These are phyloP conservation scores for Hofmannophila pseudospretella DNA, from an alignment of 2,888 invertebrate species.

Conservation along the genomic window DNA sequence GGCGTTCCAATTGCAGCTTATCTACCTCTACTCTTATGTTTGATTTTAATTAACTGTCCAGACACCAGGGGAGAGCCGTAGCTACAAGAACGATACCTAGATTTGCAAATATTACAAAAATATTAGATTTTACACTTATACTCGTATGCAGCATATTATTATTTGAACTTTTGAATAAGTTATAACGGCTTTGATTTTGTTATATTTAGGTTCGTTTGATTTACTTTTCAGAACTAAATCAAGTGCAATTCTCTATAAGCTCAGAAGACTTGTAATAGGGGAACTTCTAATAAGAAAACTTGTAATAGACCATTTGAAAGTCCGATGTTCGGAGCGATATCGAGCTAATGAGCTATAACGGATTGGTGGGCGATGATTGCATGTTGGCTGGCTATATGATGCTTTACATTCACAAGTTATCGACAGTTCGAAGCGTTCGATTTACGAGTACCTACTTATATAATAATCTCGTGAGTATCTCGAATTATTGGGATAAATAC, in stretches of 20 bases:
- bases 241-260: neutral
- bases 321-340: constrained; percentile 57
- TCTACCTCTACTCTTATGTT: constrained; percentile 22
- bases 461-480: no score
- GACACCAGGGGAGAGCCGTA: constrained; percentile 26
- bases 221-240: no score
- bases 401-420: constrained; percentile 1
- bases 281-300: constrained; percentile 76
- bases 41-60: constrained; percentile 57
- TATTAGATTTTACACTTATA: no score
- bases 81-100: neutral
- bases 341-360: constrained; percentile 58
- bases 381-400: constrained; percentile 29
- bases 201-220: no score
- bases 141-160: no score
- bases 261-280: constrained; percentile 37
- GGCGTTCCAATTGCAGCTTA: neutral
- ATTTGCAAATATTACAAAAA: neutral
- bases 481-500: no score
- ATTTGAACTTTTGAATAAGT: no score
- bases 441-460: neutral
- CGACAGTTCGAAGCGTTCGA: no score
- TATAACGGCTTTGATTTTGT: no score
- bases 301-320: constrained; percentile 67
- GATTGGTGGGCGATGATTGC: constrained; percentile 37